Conservation (phyloP, 2,113 vertebrate species). For the Galeopterus variegatus region DNA sequence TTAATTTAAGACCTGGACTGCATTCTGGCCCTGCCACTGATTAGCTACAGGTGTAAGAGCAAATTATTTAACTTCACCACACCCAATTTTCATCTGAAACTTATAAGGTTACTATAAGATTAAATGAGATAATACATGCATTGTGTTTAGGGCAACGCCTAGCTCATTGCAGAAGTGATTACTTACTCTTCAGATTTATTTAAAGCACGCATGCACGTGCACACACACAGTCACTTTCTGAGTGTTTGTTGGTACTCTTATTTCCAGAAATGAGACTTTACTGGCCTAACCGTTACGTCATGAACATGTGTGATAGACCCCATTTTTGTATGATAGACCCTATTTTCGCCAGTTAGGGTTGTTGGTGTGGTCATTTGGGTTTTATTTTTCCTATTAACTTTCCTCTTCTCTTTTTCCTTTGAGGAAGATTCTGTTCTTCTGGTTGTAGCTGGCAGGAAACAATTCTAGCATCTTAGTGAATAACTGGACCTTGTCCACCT, state of each 20-base stretch:
- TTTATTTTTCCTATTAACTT: not conserved
- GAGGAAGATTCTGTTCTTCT: constrained; percentile 8
- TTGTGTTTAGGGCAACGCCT: not conserved
- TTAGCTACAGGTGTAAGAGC: not conserved
- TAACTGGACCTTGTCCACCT: not conserved
- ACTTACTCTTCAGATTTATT: not conserved
- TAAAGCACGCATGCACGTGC: fast-evolving
- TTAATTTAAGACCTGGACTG: constrained; percentile 3
- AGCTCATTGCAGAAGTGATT: not conserved
- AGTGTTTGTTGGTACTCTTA: not conserved
- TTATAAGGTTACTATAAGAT: not conserved
- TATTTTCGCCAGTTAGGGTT: not conserved
- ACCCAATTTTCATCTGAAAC: not conserved
- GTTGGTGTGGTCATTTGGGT: not conserved
- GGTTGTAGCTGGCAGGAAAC: not conserved
- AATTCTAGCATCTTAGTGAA: not conserved
- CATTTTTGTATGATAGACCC: not conserved
- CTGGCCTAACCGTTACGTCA: not conserved
- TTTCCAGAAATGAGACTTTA: not conserved
- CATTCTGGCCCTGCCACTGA: not conserved
- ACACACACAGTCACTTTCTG: not conserved
- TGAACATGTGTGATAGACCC: not conserved
- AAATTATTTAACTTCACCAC: not conserved
- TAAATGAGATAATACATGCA: not conserved
- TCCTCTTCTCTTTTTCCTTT: not conserved